Conservation (phyloP, 2,888 invertebrate species). For the Keiferia lycopersicella region DNA sequence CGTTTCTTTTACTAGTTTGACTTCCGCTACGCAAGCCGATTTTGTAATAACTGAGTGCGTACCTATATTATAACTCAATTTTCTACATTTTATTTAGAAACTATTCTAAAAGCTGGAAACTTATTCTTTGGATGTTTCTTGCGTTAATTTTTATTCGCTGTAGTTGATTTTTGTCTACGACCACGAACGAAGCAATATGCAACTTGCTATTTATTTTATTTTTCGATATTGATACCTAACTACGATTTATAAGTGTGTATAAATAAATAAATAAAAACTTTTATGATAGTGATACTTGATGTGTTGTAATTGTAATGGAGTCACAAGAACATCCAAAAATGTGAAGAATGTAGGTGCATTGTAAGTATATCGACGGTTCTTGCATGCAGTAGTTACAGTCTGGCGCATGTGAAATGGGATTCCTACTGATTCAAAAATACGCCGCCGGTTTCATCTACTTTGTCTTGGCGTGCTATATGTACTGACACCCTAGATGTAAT, state of each 20-base stretch:
- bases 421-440: too few relatives aligned
- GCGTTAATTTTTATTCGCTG: not conserved
- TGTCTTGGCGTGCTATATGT: not conserved
- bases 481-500: not conserved
- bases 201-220: constrained; percentile 8
- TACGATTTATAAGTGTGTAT: constrained; percentile 12
- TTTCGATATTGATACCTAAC: not conserved
- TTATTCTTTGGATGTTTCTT: constrained; percentile 2
- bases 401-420: too few relatives aligned
- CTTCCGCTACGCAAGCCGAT: not conserved
- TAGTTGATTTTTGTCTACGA: not conserved
- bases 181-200: not conserved
- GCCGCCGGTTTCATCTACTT: not conserved
- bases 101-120: not conserved
- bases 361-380: not conserved
- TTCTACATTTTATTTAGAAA: not conserved
- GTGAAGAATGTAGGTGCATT: constrained; percentile 7
- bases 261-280: constrained; percentile 13
- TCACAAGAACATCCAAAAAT: constrained; percentile 5
- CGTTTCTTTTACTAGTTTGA: not conserved
- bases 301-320: constrained; percentile 18
- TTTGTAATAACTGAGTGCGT: not conserved
- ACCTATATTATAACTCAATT: not conserved
- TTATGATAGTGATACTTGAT: constrained; percentile 4
- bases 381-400: not conserved